phyloP scores from a whole-genome alignment of 2,113 vertebrate genomes.

The Tursiops truncatus region DNA sequence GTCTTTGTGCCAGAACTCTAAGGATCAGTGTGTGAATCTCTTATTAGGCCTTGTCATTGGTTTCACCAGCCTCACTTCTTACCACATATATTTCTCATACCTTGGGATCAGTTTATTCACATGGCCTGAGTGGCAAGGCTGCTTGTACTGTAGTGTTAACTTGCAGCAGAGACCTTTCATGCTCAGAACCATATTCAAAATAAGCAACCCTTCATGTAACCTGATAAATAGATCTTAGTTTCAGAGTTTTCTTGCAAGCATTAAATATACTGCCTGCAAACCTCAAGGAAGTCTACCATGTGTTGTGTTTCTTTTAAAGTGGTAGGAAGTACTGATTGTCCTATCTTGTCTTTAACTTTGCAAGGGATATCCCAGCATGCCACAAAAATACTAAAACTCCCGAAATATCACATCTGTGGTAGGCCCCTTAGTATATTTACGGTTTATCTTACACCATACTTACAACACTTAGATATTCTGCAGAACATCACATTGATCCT shows the following conservation, averaged over 20 bases:
- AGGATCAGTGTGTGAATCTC: neutral
- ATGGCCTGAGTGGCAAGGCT: neutral
- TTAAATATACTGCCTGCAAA: neutral
- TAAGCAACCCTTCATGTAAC: neutral
- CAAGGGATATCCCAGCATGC: neutral
- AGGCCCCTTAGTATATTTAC: neutral
- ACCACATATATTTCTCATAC: neutral
- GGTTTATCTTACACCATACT: neutral
- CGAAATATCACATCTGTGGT: neutral
- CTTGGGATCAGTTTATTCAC: neutral
- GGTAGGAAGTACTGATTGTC: neutral
- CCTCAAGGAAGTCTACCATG: neutral
- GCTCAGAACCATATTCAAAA: neutral
- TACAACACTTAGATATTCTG: neutral
- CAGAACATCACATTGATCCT: neutral
- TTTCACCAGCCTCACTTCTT: neutral
- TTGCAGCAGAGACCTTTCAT: neutral
- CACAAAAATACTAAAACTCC: neutral
- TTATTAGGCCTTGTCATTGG: neutral
- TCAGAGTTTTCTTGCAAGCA: neutral
- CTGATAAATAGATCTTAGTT: neutral
- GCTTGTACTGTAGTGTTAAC: neutral
- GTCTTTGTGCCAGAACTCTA: neutral
- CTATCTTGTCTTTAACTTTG: neutral
- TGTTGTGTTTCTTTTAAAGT: neutral